These are phyloP conservation scores for Phalacrocorax pelagicus DNA, from an alignment of 2,113 vertebrate species.

Conservation along the genomic window DNA sequence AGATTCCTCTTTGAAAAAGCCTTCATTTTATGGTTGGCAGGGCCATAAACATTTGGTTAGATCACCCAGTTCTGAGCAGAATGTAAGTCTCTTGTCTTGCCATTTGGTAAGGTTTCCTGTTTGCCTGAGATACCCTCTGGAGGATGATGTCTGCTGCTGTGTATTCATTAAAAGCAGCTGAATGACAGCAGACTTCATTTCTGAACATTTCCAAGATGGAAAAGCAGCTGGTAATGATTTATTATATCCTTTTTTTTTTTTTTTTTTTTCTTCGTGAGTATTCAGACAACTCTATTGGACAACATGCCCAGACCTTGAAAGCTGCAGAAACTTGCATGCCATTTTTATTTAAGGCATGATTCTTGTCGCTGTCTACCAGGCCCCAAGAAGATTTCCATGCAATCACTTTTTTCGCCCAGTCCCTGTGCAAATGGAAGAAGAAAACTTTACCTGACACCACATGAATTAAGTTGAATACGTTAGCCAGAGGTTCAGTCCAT, in stretches of 20 bases:
- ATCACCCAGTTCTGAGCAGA: neutral
- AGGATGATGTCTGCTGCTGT: neutral
- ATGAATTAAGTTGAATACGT: slow-evolving; percentile 77
- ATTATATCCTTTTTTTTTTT: no score
- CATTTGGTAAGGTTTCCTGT: neutral
- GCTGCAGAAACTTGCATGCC: neutral
- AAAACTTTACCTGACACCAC: slow-evolving; percentile 77
- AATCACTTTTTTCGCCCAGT: neutral
- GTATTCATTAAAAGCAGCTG: neutral
- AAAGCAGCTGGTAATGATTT: neutral
- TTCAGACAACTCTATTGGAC: neutral
- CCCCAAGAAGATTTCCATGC: neutral
- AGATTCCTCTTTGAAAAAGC: neutral
- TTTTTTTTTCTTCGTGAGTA: neutral
- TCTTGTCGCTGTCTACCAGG: neutral
- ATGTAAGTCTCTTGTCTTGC: neutral
- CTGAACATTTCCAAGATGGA: neutral
- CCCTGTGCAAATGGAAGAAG: neutral
- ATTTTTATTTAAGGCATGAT: neutral
- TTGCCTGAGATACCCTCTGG: neutral
- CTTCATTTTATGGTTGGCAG: neutral
- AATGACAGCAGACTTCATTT: neutral
- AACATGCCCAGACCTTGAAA: neutral
- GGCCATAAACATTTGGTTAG: neutral
- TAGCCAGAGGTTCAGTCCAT: slow-evolving; percentile 78